Base-by-base conservation (phyloP, 2,797 vertebrate genomes). In the Silurus aristotelis region DNA sequence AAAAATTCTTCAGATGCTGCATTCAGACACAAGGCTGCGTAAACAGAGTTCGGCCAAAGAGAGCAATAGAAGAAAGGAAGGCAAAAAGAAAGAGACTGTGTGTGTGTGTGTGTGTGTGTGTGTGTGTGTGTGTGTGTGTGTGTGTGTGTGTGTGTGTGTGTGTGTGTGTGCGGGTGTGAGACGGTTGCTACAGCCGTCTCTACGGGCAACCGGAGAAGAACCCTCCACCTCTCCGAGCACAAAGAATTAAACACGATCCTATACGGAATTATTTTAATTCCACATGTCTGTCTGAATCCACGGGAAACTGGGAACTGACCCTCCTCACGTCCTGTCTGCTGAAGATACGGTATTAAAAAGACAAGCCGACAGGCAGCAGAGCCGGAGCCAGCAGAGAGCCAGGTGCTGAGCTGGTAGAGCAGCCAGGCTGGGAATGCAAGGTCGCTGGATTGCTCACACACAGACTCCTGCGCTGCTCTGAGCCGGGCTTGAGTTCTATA, bases 241-340 rank as follows among this genome's bases (percentile, higher is more conserved):
- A 89, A 86, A 86, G 86, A 60, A 76, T 82, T 89, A 85, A 90
- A 85, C 89, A 83, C 73, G 77, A 86, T 87, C 87, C 87, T 84
- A 7, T 83, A 75, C 90, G 89, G 87, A 90, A 88, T 87, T 90
- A 86, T 90, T 89, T 85, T 87, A 89, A 90, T 90, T 89, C 87
- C 89, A 87, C 81, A 80, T 66, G 87, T 89, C 79, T 85, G 82
- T 68, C 87, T 80, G 83, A 89, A 81, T 87, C 82, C 55, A 56
- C 60, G 5, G 88, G 48, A 85, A 81, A 80, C 76, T 64, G 75
- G 72, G 55, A 73, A 82, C 84, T 58, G 81, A 70, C 66, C 82
- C 80, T 64, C 52, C 58, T 82, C 58, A 79, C 73, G 63, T 81
- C 80, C 89, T 87, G 87, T 46, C 63, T 79, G 86, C 85, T 71